Conservation (phyloP, 2,888 invertebrate species). For the Tiphia femorata region DNA sequence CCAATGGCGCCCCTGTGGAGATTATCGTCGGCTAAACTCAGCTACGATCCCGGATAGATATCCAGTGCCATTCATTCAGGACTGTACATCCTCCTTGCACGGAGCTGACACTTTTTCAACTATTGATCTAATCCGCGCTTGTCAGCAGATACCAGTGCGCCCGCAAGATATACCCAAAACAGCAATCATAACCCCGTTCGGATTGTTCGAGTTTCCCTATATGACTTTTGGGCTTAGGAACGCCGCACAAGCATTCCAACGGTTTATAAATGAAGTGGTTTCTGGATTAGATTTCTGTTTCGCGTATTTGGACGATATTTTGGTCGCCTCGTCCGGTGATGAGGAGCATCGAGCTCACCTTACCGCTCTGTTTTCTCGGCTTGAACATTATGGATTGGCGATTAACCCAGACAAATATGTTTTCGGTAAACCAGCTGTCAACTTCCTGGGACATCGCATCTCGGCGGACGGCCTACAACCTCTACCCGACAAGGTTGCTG, state of each 20-base stretch:
- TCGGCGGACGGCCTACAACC: background rate
- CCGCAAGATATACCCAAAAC: conserved; percentile 11
- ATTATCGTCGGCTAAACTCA: conserved; percentile 53
- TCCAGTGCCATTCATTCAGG: conserved; percentile 32
- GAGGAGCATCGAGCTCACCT: background rate
- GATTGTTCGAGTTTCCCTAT: too few species aligned
- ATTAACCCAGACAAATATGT: background rate
- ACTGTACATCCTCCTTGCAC: conserved; percentile 5
- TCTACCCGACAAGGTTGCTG: background rate
- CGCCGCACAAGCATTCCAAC: too few species aligned
- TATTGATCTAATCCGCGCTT: conserved; percentile 9
- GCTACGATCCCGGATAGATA: conserved; percentile 50
- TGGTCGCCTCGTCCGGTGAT: background rate
- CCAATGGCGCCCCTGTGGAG: conserved; percentile 56
- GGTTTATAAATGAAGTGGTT: too few species aligned
- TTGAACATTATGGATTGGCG: background rate
- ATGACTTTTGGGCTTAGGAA: too few species aligned
- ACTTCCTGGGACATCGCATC: background rate
- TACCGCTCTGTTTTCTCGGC: too few species aligned
- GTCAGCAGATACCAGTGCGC: conserved; percentile 7
- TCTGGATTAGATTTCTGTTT: too few species aligned
- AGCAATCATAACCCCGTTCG: conserved; percentile 19
- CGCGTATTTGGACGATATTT: background rate
- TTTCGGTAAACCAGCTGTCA: background rate
- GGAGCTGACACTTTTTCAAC: conserved; percentile 16